Evolutionary conservation across 2,113 vertebrate genomes (phyloP).

Genomic region (Narcine bancroftii): DNA sequence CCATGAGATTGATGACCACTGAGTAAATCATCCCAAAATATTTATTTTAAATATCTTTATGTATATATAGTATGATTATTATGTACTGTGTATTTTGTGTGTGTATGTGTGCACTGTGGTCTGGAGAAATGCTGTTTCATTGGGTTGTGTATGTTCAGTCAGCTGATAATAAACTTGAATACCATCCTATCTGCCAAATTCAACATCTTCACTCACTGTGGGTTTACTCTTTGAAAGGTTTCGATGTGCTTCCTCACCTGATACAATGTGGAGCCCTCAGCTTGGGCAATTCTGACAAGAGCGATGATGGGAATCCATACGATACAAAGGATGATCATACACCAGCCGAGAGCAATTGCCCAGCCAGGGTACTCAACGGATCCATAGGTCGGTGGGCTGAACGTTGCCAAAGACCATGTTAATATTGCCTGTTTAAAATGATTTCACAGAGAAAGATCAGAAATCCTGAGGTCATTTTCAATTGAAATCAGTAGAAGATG

Average conservation of each 20-base stretch:
- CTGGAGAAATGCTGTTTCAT: no score
- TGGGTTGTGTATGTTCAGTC: no score
- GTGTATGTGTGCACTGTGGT: no score
- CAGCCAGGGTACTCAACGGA: conserved; percentile 65
- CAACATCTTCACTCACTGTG: no score
- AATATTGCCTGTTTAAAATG: conserved; percentile 67
- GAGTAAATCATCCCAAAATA: no score
- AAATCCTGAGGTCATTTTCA: neutral
- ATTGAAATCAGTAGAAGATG: neutral
- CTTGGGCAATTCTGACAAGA: conserved; percentile 58
- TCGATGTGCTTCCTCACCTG: neutral
- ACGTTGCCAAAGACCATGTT: conserved; percentile 70
- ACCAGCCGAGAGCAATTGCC: conserved; percentile 78
- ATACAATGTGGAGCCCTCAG: conserved; percentile 55
- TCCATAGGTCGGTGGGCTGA: conserved; percentile 63
- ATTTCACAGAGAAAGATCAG: neutral
- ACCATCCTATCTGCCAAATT: no score
- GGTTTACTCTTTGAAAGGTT: no score
- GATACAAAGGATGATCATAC: conserved; percentile 72
- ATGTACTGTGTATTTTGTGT: no score
- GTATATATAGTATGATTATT: no score
- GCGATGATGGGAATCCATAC: conserved; percentile 76
- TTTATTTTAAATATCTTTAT: no score
- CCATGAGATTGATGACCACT: no score
- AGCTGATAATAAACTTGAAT: no score